Percentiles rank a stretch among this genome's conserved stretches.
phyloP scores from a whole-genome alignment of 2,888 invertebrate species.

The Sinodicranocentrus sp. region DNA sequence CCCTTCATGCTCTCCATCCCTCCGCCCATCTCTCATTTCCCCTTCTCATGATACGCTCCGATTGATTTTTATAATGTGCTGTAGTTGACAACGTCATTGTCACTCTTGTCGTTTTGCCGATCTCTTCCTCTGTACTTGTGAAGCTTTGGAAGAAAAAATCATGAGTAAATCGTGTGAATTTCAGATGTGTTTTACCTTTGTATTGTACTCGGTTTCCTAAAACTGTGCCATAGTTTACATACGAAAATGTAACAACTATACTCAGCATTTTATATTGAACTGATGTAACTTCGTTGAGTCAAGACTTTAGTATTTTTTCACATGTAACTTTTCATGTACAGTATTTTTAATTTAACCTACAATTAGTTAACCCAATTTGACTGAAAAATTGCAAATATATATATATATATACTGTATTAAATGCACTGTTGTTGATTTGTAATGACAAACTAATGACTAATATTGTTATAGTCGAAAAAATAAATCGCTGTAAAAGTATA shows the following conservation, averaged over 20 bases:
- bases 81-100: slow-evolving; percentile 11
- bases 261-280: no score
- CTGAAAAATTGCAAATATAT: no score
- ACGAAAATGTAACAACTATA: neutral
- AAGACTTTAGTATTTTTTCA: no score
- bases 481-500: no score
- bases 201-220: neutral
- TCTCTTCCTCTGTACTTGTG: neutral
- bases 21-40: slow-evolving; percentile 71
- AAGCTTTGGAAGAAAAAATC: neutral
- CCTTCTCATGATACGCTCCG: slow-evolving; percentile 67
- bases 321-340: no score
- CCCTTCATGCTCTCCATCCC: slow-evolving; percentile 72
- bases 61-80: slow-evolving; percentile 48
- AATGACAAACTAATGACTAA: no score
- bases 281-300: no score
- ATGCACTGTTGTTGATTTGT: no score
- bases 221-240: neutral
- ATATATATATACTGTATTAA: no score
- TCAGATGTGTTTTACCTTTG: neutral
- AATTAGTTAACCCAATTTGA: no score
- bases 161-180: neutral
- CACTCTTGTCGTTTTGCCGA: slow-evolving; percentile 7
- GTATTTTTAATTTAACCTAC: no score
- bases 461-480: no score